Conservation (phyloP, 2,797 vertebrate genomes). For the Acestrorhynchus altus region DNA sequence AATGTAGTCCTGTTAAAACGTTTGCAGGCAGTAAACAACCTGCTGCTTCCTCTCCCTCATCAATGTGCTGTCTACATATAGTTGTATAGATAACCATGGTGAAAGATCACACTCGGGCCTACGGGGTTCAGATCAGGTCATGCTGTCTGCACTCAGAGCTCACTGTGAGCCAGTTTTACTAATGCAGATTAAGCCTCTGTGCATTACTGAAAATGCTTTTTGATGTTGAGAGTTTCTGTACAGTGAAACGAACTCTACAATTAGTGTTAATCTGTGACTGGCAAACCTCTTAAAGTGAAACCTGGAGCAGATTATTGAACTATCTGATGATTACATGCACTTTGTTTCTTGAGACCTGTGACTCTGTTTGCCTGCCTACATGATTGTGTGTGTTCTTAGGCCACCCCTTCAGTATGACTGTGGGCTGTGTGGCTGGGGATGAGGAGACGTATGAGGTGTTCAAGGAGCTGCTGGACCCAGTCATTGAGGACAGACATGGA, state of each 20-base stretch:
- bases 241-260: neutral
- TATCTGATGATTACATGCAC: neutral
- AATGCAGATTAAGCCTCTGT: neutral
- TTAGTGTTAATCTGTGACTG: neutral
- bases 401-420: conserved; percentile 95
- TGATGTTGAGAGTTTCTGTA: neutral
- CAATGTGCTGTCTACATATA: no score
- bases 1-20: no score
- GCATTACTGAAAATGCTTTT: neutral
- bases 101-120: conserved; percentile 65
- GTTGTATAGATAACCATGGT: conserved; percentile 88
- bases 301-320: neutral
- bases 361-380: neutral
- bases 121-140: conserved; percentile 24
- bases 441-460: conserved; percentile 93
- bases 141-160: neutral
- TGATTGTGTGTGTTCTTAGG: conserved; percentile 71
- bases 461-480: conserved; percentile 88
- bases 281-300: neutral
- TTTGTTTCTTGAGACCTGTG: neutral
- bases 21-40: no score
- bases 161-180: neutral
- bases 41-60: conserved; percentile 68
- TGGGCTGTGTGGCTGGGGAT: conserved; percentile 93
- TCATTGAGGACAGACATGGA: conserved; percentile 92